Base-by-base conservation (phyloP, 1,140 invertebrate species). In the Amphibalanus amphitrite region DNA sequence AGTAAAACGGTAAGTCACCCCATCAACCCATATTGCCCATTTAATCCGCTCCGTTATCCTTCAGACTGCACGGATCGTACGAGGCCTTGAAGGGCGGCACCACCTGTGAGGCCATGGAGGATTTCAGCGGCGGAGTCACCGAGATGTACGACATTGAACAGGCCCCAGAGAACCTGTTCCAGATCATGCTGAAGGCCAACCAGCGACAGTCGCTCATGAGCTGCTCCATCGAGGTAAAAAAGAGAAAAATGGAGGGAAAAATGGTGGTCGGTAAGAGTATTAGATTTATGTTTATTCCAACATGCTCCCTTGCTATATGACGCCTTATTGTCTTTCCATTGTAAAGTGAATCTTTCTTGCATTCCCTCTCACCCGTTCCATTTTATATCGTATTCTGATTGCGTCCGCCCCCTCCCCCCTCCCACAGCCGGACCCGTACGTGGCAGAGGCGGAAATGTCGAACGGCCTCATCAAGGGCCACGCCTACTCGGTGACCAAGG, bases 391-490 rank as follows among this genome's bases (percentile, higher is more conserved):
- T n/a, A n/a, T n/a, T n/a, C n/a, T n/a, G n/a, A n/a, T n/a, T n/a
- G n/a, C n/a, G n/a, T n/a, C n/a, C 4, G 13, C 23, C 47, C 47
- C 33, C n/a, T n/a, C n/a, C n/a, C 47, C 65, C 40, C 33, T 40
- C 33, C n/a, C 65, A 76, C 76, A 98, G 87, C 89, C 91, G 4
- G 91, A 94, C 82, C 91, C 91, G 0, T 86, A 87, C 77, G 82
- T 94, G n/a, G 76, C 90, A 15, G 96, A 99, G 83, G 92, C 92
- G 15, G 87, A 92, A 81, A 90, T 94, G 0, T 84, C 87, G 0
- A 89, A 93, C 80, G 94, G 96, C 0, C 82, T 99, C 0, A 91
- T 99, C 71, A 87, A 90, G 75, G 95, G 96, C 0, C 97, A 99
- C 82, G 97, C 97, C 0, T 88, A 88, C 79, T 95, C 92, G 75